Base-by-base conservation (phyloP, 2,113 vertebrate genomes). In the Eubucco bourcierii region DNA sequence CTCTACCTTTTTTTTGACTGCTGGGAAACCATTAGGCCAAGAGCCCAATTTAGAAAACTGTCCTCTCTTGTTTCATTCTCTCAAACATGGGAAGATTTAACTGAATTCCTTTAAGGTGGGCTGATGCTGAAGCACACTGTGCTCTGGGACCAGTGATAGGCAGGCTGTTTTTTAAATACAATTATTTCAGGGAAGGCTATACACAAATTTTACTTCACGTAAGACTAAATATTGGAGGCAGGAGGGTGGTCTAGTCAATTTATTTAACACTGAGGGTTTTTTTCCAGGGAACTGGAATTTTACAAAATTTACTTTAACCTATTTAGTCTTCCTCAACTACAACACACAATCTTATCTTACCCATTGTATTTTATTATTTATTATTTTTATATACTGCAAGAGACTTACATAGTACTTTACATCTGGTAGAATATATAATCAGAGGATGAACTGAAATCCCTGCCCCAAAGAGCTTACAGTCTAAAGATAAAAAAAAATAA, bases 391-490 rank as follows among this genome's bases (percentile, higher is more conserved):
- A 66, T 89, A 78, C 34, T 78, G 41, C 4, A 2, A 92, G 37
- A 91, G 74, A 84, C 58, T 93, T 95, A 93, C 88, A 94, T 21
- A 74, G 34, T 91, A 77, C 61, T 95, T 96, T 96, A 96, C 89
- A 96, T 50, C 63, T 94, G 64, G 33, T 87, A 91, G 74, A 87
- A 88, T 56, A 66, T 90, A 83, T 89, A 86, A 85, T 68, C 73
- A 80, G 65, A 88, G 61, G 60, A 68, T 77, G 56, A 79, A 80
- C 50, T 80, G 85, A 93, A 88, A 86, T 81, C 89, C 80, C 84
- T 97, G 96, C 96, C 94, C 95, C 84, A 5, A 87, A 94, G 96
- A 95, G 95, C 95, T 97, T 93, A 97, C 95, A 96, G 68, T 97
- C 95, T 96, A 96, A 93, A 94, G 92, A 88, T 61, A 87, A 37